A percentile compares a stretch with the other conserved stretches of the same genome.
phyloP scores from a whole-genome alignment of 1,140 invertebrate genomes.

The Propsilocerus akamusi region DNA sequence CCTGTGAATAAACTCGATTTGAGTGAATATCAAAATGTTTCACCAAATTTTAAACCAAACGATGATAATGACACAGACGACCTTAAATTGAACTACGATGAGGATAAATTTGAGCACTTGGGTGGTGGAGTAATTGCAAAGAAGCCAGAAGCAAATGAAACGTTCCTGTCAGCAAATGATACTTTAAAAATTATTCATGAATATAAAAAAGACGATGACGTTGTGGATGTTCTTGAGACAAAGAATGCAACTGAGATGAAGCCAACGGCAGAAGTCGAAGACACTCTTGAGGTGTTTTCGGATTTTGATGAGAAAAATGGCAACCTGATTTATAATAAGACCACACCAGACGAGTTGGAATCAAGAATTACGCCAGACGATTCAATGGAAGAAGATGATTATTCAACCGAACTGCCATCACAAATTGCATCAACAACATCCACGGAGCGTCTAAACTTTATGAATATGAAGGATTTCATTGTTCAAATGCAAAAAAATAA shows the following conservation, averaged over 20 bases:
- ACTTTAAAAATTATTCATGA: neutral
- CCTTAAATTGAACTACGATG: neutral
- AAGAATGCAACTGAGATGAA: neutral
- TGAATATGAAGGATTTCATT: conserved; percentile 21
- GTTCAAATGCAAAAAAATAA: conserved; percentile 13
- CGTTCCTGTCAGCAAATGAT: too few relatives aligned
- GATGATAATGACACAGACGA: neutral
- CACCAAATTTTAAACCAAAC: neutral
- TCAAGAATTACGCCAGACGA: conserved; percentile 15
- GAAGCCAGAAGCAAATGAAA: conserved; percentile 11
- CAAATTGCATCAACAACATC: too few relatives aligned
- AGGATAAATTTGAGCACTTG: conserved; percentile 16
- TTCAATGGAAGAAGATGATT: neutral
- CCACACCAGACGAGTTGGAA: conserved; percentile 13
- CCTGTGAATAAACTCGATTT: conserved; percentile 20
- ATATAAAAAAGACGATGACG: neutral
- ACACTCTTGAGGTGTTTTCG: neutral
- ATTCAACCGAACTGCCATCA: too few relatives aligned
- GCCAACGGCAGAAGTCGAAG: neutral
- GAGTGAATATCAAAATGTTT: conserved; percentile 10
- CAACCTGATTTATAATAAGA: conserved; percentile 4
- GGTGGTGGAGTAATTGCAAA: conserved; percentile 21
- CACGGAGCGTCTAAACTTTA: conserved; percentile 13
- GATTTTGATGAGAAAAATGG: too few relatives aligned
- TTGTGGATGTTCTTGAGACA: neutral